Percentiles rank a stretch among this genome's conserved stretches.
Evolutionary conservation across 2,888 invertebrate genomes (phyloP).

Genomic region (Caenorhabditis sp.): DNA sequence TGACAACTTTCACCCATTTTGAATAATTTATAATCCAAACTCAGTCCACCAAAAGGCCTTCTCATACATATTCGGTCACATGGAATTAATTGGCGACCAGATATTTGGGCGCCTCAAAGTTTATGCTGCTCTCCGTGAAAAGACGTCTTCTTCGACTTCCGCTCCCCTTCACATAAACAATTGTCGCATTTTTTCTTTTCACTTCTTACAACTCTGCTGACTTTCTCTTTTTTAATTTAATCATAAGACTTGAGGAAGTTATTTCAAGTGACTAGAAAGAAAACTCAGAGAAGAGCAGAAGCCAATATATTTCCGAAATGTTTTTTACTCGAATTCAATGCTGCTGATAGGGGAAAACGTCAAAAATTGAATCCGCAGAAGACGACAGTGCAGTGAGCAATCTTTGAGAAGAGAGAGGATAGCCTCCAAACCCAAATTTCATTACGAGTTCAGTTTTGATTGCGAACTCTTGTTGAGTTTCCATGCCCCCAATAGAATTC

Average conservation of each 20-base stretch:
- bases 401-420: conserved; percentile 14
- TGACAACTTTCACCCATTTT: conserved; percentile 54
- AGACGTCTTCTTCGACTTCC: conserved; percentile 56
- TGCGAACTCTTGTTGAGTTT: conserved; percentile 43
- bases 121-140: conserved; percentile 44
- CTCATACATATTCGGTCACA: conserved; percentile 66
- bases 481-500: conserved; percentile 1
- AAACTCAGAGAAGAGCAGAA: conserved; percentile 11
- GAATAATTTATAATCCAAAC: conserved; percentile 55
- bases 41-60: conserved; percentile 42
- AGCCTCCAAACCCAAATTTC: conserved; percentile 29
- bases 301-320: neutral
- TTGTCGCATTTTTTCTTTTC: conserved; percentile 34
- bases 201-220: conserved; percentile 30
- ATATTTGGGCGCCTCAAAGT: conserved; percentile 52
- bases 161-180: conserved; percentile 67
- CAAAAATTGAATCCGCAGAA: neutral
- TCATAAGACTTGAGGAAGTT: conserved; percentile 46
- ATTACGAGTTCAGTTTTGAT: conserved; percentile 57
- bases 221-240: conserved; percentile 50
- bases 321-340: conserved; percentile 10
- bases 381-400: conserved; percentile 30
- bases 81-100: conserved; percentile 65
- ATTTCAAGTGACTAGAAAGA: conserved; percentile 2
- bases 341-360: conserved; percentile 6